Evolutionary conservation across 1,140 invertebrate genomes (phyloP).

Genomic region (Battus philenor): DNA sequence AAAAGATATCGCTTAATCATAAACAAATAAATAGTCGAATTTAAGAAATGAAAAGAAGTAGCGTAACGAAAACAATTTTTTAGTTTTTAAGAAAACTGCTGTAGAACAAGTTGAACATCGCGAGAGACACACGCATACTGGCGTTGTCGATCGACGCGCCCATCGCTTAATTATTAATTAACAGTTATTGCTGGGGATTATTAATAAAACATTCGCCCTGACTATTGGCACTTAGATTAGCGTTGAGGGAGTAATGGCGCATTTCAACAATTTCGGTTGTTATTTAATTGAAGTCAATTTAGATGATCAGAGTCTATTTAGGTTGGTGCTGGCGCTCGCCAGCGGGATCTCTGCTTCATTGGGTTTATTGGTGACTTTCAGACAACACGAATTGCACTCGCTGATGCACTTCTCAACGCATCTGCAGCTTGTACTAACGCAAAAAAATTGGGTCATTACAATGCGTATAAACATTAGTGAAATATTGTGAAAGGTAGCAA

Average conservation of each 20-base stretch:
- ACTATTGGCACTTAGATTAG: conserved; percentile 75
- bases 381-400: conserved; percentile 72
- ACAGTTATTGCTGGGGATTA: conserved; percentile 65
- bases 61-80: no score
- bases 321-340: conserved; percentile 73
- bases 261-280: conserved; percentile 76
- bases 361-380: conserved; percentile 76
- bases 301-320: conserved; percentile 76
- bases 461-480: no score
- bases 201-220: conserved; percentile 74
- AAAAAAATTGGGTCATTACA: conserved; percentile 31
- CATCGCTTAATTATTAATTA: conserved; percentile 72
- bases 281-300: conserved; percentile 77
- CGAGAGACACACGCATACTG: conserved; percentile 40
- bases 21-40: no score
- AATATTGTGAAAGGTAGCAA: no score
- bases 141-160: conserved; percentile 39
- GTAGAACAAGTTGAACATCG: no score
- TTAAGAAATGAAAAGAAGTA: no score
- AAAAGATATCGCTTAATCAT: no score
- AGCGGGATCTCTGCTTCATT: conserved; percentile 74
- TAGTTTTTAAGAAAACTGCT: no score
- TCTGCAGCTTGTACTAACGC: conserved; percentile 39
- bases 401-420: conserved; percentile 64
- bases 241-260: conserved; percentile 73